These are phyloP conservation scores for Dendroctonus valens DNA, from an alignment of 1,140 invertebrate genomes.

Conservation along the genomic window DNA sequence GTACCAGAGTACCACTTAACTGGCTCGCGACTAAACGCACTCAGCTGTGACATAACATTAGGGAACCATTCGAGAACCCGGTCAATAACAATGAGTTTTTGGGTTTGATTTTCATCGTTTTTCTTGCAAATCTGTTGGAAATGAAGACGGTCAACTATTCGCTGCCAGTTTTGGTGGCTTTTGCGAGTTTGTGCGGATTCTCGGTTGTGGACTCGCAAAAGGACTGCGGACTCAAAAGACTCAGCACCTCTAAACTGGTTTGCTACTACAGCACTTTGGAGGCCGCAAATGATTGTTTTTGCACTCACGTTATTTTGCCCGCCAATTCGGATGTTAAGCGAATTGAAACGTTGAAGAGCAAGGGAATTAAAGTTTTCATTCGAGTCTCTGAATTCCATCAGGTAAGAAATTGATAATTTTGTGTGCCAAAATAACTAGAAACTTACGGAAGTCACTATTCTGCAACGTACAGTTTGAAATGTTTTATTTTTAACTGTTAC, in stretches of 20 bases:
- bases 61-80: background rate
- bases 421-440: background rate
- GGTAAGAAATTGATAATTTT: slow-evolving; percentile 41
- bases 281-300: slow-evolving; percentile 42
- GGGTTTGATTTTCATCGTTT: background rate
- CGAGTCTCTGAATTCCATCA: slow-evolving; percentile 47
- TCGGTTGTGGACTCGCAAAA: slow-evolving; percentile 1
- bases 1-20: slow-evolving; percentile 11
- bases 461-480: background rate
- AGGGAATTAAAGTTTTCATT: slow-evolving; percentile 43
- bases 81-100: background rate
- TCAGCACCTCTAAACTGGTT: slow-evolving; percentile 41
- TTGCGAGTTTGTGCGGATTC: background rate
- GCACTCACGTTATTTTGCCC: slow-evolving; percentile 45
- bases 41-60: slow-evolving; percentile 6
- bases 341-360: slow-evolving; percentile 38
- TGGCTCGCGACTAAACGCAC: background rate
- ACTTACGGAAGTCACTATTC: background rate
- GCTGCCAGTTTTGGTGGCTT: background rate
- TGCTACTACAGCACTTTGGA: slow-evolving; percentile 46
- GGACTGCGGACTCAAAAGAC: slow-evolving; percentile 1
- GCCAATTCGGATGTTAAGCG: slow-evolving; percentile 38
- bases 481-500: background rate
- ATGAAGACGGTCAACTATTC: background rate
- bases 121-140: background rate